These are phyloP conservation scores for Pseudomyrmex dendroicus DNA, from an alignment of 1,140 invertebrate species.

Conservation along the genomic window DNA sequence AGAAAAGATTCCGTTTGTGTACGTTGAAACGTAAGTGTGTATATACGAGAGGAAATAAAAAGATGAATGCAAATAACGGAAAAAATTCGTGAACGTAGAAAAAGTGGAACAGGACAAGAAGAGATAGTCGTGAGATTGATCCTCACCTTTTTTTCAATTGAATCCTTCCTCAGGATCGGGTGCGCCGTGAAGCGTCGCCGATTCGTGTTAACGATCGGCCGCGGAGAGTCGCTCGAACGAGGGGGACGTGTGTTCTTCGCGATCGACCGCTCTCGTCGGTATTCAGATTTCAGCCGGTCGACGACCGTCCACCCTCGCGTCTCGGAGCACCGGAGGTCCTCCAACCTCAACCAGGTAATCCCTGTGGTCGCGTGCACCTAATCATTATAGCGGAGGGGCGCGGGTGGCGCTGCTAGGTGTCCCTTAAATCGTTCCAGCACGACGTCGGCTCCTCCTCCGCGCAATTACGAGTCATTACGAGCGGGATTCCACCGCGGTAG, in stretches of 20 bases:
- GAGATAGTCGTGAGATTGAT: conserved; percentile 44
- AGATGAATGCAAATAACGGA: background rate
- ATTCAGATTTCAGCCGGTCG: conserved; percentile 59
- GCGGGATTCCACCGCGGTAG: conserved; percentile 60
- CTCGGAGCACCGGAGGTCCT: conserved; percentile 56
- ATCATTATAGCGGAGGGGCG: conserved; percentile 64
- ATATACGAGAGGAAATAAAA: background rate
- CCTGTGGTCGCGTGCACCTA: conserved; percentile 71
- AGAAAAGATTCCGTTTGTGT: no score
- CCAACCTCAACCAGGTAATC: conserved; percentile 67
- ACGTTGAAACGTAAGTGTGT: background rate
- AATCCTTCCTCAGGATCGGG: conserved; percentile 53
- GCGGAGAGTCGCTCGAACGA: conserved; percentile 10
- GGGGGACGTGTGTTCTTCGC: conserved; percentile 36
- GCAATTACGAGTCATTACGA: conserved; percentile 76
- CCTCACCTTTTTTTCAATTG: conserved; percentile 72
- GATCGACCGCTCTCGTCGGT: conserved; percentile 57
- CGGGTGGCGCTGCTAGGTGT: conserved; percentile 68
- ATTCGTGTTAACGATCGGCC: conserved; percentile 37
- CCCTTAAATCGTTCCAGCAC: conserved; percentile 74
- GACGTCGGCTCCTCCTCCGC: conserved; percentile 70
- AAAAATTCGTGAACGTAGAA: conserved; percentile 9
- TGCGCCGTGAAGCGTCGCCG: conserved; percentile 22
- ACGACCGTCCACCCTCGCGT: conserved; percentile 55
- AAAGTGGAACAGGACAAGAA: background rate